Conservation (phyloP, 92 coral and sea anemone species). For the Parazoanthus swiftii region DNA sequence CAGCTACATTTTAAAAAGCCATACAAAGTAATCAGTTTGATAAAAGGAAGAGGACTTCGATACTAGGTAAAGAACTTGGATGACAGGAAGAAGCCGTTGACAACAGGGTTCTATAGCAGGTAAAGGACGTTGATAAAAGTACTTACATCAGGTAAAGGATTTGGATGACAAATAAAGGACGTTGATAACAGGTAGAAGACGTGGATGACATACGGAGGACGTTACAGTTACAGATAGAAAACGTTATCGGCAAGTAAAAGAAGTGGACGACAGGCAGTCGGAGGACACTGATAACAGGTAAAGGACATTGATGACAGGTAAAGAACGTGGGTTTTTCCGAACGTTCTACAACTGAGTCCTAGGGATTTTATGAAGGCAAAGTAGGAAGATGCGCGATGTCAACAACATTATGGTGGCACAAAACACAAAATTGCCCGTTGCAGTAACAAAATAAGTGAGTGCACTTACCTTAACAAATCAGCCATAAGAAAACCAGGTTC, state of each 20-base stretch:
- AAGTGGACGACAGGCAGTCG: not conserved
- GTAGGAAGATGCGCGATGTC: not conserved
- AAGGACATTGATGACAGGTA: too few relatives aligned
- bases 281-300: too few relatives aligned
- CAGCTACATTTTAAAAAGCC: not conserved
- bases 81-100: not conserved
- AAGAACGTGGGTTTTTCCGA: too few relatives aligned
- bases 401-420: not conserved
- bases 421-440: not conserved
- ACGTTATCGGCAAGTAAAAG: not conserved
- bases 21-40: not conserved
- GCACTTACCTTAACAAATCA: constrained; percentile 78
- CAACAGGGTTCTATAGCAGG: not conserved
- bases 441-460: not conserved
- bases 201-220: not conserved
- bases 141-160: not conserved
- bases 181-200: not conserved
- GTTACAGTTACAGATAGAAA: not conserved
- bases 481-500: constrained; percentile 72
- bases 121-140: not conserved
- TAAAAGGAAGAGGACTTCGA: not conserved
- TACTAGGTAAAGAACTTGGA: not conserved
- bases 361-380: too few relatives aligned
- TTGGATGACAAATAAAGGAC: not conserved
- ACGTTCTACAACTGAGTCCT: not conserved